phyloP scores from a whole-genome alignment of 2,888 invertebrate species.

The Neelides folsomi region DNA sequence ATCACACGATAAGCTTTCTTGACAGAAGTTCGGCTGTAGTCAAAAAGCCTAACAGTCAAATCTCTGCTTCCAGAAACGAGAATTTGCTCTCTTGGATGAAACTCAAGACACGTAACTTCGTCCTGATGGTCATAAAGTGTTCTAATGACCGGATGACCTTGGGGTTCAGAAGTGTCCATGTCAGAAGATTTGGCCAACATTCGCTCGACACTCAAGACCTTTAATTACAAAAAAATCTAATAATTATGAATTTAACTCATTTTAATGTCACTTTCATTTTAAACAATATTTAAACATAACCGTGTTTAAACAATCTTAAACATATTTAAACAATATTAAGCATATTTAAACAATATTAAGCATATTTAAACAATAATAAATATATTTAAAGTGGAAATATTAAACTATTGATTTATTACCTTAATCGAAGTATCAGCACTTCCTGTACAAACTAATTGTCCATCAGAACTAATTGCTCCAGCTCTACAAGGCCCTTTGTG shows the following conservation, averaged over 20 bases:
- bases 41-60: constrained; percentile 88
- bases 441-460: constrained; percentile 91
- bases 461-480: constrained; percentile 89
- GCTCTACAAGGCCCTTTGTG: constrained; percentile 62
- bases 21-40: constrained; percentile 95
- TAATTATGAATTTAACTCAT: too few relatives aligned
- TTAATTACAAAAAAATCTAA: constrained; percentile 9
- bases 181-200: constrained; percentile 97
- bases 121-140: constrained; percentile 95
- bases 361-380: background rate
- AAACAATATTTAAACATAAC: background rate
- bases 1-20: constrained; percentile 95
- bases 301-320: too few relatives aligned
- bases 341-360: background rate
- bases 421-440: constrained; percentile 98
- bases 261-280: too few relatives aligned
- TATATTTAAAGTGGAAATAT: background rate
- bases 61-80: constrained; percentile 90
- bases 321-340: background rate
- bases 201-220: constrained; percentile 95
- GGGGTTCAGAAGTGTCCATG: constrained; percentile 70
- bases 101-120: constrained; percentile 91
- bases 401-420: constrained; percentile 38
- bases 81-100: constrained; percentile 90
- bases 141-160: constrained; percentile 94